Evolutionary conservation across 2,888 invertebrate species (phyloP).

Genomic region (Drosophila anomalata): DNA sequence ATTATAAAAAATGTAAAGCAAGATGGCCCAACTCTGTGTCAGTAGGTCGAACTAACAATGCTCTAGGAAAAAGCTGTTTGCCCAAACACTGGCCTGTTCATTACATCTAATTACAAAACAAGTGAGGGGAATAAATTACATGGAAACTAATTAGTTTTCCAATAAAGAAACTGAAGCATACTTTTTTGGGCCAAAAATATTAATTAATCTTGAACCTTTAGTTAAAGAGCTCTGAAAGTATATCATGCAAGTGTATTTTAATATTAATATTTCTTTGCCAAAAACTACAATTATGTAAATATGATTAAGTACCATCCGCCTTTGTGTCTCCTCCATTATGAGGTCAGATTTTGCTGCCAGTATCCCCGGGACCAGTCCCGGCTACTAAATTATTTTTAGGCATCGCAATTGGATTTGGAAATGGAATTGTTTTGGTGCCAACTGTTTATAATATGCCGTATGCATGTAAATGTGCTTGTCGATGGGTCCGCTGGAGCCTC

Average conservation of each 20-base stretch:
- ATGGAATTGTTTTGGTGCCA: slow-evolving; percentile 46
- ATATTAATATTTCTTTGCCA: too few species aligned
- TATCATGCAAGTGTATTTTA: too few species aligned
- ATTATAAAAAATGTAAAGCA: slow-evolving; percentile 54
- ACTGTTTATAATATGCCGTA: slow-evolving; percentile 16
- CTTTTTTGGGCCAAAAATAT: too few species aligned
- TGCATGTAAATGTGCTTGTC: slow-evolving; percentile 22
- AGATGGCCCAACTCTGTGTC: slow-evolving; percentile 13
- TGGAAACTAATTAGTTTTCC: neutral
- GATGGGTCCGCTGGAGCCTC: slow-evolving; percentile 28
- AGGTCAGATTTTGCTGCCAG: slow-evolving; percentile 57
- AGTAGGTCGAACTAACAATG: slow-evolving; percentile 21
- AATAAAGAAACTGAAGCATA: neutral
- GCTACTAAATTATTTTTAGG: slow-evolving; percentile 63
- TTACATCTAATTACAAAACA: neutral
- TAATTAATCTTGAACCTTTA: too few species aligned
- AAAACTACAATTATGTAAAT: slow-evolving; percentile 7
- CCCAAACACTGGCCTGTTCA: neutral
- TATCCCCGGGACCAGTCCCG: slow-evolving; percentile 42
- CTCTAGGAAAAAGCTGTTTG: slow-evolving; percentile 8
- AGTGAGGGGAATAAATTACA: neutral
- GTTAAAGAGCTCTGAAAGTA: too few species aligned
- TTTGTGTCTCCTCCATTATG: slow-evolving; percentile 35
- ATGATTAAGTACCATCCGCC: neutral
- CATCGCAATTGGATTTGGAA: slow-evolving; percentile 59